phyloP scores from a whole-genome alignment of 2,797 vertebrate genomes.

The Threskiornis aethiopicus region DNA sequence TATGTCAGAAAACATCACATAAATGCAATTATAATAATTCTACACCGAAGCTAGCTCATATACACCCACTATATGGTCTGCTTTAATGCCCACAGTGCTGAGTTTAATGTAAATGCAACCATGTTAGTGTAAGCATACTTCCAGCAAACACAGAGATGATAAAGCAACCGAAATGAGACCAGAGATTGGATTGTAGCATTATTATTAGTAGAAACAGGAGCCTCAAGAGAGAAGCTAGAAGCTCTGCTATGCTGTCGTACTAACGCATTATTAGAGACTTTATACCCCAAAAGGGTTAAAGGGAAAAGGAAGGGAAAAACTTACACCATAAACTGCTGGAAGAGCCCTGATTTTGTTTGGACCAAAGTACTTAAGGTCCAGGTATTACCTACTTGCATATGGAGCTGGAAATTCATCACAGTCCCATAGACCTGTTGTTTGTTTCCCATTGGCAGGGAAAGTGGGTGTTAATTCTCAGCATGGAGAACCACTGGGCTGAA shows the following conservation, averaged over 20 bases:
- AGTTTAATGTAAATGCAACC: neutral
- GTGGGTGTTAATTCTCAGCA: neutral
- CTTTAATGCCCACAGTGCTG: neutral
- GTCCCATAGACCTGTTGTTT: neutral
- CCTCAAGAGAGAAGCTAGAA: neutral
- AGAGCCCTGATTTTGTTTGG: neutral
- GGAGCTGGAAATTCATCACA: neutral
- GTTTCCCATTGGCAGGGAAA: neutral
- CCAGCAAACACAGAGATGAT: neutral
- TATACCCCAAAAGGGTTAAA: neutral
- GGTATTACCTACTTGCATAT: neutral
- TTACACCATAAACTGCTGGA: neutral
- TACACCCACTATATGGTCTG: neutral
- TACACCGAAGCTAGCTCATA: neutral
- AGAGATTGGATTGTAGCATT: fast-evolving
- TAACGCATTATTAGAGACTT: neutral
- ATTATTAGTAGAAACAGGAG: neutral
- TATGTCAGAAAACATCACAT: neutral
- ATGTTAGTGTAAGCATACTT: fast-evolving
- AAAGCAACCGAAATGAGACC: neutral
- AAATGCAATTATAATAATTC: neutral
- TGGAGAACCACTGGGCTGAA: neutral
- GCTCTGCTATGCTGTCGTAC: neutral
- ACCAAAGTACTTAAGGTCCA: neutral
- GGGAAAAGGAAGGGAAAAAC: neutral